These are phyloP conservation scores for Entosphenus tridentatus DNA, from an alignment of 2,113 vertebrate genomes.

Conservation along the genomic window DNA sequence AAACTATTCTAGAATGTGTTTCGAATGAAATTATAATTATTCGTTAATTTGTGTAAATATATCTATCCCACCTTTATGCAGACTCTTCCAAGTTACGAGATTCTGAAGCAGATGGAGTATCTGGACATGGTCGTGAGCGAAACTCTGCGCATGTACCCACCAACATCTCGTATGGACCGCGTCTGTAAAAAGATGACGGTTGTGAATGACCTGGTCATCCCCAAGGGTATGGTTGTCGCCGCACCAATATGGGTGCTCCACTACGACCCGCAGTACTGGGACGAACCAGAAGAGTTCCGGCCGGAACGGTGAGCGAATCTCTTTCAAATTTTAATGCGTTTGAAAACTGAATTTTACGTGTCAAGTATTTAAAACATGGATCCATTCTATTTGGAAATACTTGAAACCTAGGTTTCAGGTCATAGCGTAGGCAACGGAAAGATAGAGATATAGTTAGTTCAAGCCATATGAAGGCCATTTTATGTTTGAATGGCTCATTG, in stretches of 20 bases:
- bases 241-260: slow-evolving; percentile 35
- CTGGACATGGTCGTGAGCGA: slow-evolving; percentile 2
- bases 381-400: neutral
- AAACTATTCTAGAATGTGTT: too few relatives aligned
- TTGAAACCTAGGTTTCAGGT: neutral
- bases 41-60: neutral
- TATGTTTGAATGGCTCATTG: too few relatives aligned
- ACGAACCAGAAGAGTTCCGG: slow-evolving; percentile 47
- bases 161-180: neutral
- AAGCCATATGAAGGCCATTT: neutral
- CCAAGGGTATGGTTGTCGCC: slow-evolving; percentile 15
- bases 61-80: neutral
- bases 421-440: neutral
- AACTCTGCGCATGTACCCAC: neutral
- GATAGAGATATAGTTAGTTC: neutral
- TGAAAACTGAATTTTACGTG: neutral
- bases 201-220: slow-evolving; percentile 15
- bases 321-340: neutral
- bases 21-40: too few relatives aligned
- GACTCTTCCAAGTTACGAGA: slow-evolving; percentile 7
- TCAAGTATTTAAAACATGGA: neutral
- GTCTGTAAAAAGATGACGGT: neutral
- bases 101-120: neutral
- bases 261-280: slow-evolving; percentile 48
- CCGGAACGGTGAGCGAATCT: slow-evolving; percentile 43